Conservation (phyloP, 64 coral and sea anemone species). For the Astreopora myriophthalma region DNA sequence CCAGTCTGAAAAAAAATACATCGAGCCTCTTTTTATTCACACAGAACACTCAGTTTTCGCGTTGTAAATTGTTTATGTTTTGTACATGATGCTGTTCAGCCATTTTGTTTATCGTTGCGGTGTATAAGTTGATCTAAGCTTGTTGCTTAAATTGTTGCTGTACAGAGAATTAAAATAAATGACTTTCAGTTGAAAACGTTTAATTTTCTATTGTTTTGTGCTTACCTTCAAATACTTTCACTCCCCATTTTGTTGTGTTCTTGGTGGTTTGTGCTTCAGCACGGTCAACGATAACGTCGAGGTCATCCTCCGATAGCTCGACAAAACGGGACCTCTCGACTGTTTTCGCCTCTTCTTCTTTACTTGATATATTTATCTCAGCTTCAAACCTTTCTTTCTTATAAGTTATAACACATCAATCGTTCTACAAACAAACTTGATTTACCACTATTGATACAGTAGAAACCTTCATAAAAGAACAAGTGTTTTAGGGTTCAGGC, state of each 20-base stretch:
- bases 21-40: not conserved
- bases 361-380: no score
- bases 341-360: not conserved
- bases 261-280: not conserved
- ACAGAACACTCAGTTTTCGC: not conserved
- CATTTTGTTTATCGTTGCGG: not conserved
- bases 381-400: no score
- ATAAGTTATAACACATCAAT: no score
- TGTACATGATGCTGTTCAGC: not conserved
- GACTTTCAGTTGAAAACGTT: not conserved
- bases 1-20: conserved; percentile 4
- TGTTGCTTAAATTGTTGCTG: not conserved
- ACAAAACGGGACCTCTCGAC: not conserved
- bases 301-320: no score
- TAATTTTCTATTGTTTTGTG: not conserved
- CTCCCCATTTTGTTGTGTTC: not conserved
- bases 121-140: no score
- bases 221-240: no score
- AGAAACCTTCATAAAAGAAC: no score
- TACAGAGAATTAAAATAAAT: not conserved
- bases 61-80: not conserved
- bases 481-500: no score
- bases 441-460: no score
- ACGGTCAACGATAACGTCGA: not conserved
- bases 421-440: no score